Base-by-base conservation (phyloP, 2,113 vertebrate genomes). In the Butastur rufipennis region DNA sequence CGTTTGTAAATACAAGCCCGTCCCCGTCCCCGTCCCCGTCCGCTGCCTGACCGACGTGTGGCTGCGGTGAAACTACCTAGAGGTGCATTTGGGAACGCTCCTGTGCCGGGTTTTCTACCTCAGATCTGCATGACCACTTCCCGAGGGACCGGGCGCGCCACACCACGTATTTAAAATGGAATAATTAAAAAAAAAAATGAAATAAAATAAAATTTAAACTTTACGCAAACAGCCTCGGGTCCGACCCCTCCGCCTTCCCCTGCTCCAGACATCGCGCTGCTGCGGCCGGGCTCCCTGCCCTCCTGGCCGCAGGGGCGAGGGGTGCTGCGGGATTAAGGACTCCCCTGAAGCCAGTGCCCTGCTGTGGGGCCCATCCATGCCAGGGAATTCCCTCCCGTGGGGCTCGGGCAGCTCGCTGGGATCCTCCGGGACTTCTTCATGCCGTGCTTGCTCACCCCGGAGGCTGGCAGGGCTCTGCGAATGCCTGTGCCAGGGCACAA, bases 11-110 rank as follows among this genome's bases (percentile, higher is more conserved):
- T 96, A 93, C 29, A 78, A 96, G 47, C 40, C 66, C 17, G 7
- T 16, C 10, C 38, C 94, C n/a, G 4, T 56, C 95, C 79, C 73
- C 7, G 10, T 85, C 88, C 81, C 94, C 38, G 3, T 56, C 95
- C 79, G 85, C 93, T 62, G 92, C 93, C 84, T 21, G 52, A 40
- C 82, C 88, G 73, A 97, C 65, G 91, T 55, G 97, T 96, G 95
- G 95, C 97, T 91, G 97, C 97, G 96, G 98, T 98, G 97, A 98
- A 98, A 98, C 98, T 98, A 98, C 98, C 98, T 98, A 98, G 91
- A 81, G 59, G 65, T 96, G 96, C 98, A 96, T 97, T 95, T 97
- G 96, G 94, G 86, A 94, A 38, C 96, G 68, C 97, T 96, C 93
- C 93, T 97, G 94, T 91, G 97, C 96, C 84, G 81, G 97, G 96